Percentiles rank a stretch among this genome's conserved stretches.
Conservation (phyloP, 2,797 vertebrate genomes). For the Lagocephalus sceleratus region DNA sequence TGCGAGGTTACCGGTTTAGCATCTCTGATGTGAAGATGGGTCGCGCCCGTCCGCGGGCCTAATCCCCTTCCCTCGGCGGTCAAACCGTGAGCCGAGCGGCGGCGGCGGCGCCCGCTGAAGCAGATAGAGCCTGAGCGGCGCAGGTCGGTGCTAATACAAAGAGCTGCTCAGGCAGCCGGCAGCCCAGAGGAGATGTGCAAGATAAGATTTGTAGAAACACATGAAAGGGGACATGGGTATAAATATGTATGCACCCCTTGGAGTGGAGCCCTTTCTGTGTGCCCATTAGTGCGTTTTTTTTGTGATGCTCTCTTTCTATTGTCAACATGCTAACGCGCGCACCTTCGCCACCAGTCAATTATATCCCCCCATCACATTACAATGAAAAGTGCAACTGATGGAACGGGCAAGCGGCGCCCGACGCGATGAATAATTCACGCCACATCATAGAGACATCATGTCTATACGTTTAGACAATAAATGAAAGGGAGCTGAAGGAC, state of each 20-base stretch:
- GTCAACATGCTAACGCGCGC: constrained; percentile 37
- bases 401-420: constrained; percentile 21
- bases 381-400: constrained; percentile 19
- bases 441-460: constrained; percentile 14
- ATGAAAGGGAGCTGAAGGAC: not conserved
- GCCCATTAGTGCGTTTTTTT: constrained; percentile 66
- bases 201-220: constrained; percentile 69
- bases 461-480: constrained; percentile 8
- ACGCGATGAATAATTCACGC: constrained; percentile 31
- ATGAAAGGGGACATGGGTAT: constrained; percentile 68
- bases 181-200: constrained; percentile 57
- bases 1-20: constrained; percentile 67
- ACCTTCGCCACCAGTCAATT: constrained; percentile 48
- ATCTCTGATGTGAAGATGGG: constrained; percentile 63
- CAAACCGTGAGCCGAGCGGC: constrained; percentile 67
- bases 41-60: constrained; percentile 58
- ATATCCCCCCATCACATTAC: constrained; percentile 34
- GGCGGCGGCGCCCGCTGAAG: constrained; percentile 50
- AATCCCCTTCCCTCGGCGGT: constrained; percentile 63
- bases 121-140: constrained; percentile 62
- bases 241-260: constrained; percentile 73
- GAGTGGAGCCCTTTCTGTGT: constrained; percentile 65
- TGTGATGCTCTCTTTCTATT: constrained; percentile 45
- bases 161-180: constrained; percentile 52
- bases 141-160: constrained; percentile 70